Base-by-base conservation (phyloP, 1,140 invertebrate genomes). In the Atopsyche davidsoni region DNA sequence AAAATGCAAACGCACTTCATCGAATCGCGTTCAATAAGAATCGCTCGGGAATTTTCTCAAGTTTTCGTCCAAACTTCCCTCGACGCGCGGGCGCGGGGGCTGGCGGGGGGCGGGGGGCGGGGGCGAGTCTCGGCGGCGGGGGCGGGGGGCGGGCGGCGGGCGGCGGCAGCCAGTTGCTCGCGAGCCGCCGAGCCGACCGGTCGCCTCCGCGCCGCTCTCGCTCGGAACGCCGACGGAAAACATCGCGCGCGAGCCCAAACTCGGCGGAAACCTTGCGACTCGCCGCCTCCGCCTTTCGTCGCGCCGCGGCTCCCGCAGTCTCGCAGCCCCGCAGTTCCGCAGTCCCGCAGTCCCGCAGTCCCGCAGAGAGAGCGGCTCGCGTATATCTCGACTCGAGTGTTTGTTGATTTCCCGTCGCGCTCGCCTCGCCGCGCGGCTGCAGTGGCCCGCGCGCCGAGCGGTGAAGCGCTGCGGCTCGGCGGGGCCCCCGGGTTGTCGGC, bases 381-480 rank as follows among this genome's bases (percentile, higher is more conserved):
- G 34, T 35, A 22, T 22, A n/a, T 10, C 18, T 18, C 45, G 32
- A 14, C 19, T 24, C 10, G 34, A n/a, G n/a, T n/a, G n/a, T n/a
- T n/a, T n/a, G n/a, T n/a, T n/a, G n/a, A n/a, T n/a, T n/a, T n/a
- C n/a, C n/a, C n/a, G n/a, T 18, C 14, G 40, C 51, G 53, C 65
- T 64, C 64, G 66, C 65, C 66, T 43, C 36, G 59, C 34, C 62
- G 53, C 60, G 61, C 62, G 60, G 16, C 16, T 48, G 42, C 48
- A 32, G 44, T 35, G 38, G 36, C 40, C 16, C 36, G 6, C 6
- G 6, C 6, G 6, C 6, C 17, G 19, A 22, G 10, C 36, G 10
- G n/a, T 13, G 19, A 18, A 13, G 14, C n/a, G 13, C 18, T 10
- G 28, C 21, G 47, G 24, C 47, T 24, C 24, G 6, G 24, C 6